phyloP scores from a whole-genome alignment of 1,140 invertebrate genomes.

The Temnothorax longispinosus region DNA sequence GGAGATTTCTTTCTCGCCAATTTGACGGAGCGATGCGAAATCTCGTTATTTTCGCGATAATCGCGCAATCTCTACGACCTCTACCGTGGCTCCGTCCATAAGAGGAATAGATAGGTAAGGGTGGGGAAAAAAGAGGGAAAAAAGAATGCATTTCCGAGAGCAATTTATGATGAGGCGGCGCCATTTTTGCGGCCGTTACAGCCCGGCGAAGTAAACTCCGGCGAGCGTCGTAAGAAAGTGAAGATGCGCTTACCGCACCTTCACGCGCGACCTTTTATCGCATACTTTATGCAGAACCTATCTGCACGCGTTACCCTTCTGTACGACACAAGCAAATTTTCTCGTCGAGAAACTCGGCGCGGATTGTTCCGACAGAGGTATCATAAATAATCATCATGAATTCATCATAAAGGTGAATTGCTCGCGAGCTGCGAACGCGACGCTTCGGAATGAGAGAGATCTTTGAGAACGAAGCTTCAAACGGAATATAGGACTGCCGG shows the following conservation, averaged over 20 bases:
- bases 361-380: not conserved
- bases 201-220: not conserved
- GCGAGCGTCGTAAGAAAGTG: slow-evolving; percentile 18
- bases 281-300: slow-evolving; percentile 58
- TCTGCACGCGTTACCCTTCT: not conserved
- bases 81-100: not conserved
- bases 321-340: not conserved
- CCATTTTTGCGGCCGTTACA: slow-evolving; percentile 20
- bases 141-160: slow-evolving; percentile 17
- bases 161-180: slow-evolving; percentile 18
- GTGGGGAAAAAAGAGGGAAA: not conserved
- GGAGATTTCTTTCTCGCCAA: slow-evolving; percentile 6
- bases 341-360: not conserved
- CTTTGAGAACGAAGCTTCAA: not conserved
- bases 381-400: slow-evolving; percentile 46
- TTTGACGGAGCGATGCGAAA: slow-evolving; percentile 18
- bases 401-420: slow-evolving; percentile 5
- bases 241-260: slow-evolving; percentile 21
- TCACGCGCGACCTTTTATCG: slow-evolving; percentile 38
- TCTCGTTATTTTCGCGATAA: slow-evolving; percentile 43
- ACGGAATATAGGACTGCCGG: not conserved
- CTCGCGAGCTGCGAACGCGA: not conserved
- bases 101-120: not conserved
- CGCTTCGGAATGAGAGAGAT: not conserved
- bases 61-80: slow-evolving; percentile 1